These are phyloP conservation scores for Fistularia tabacaria DNA, from an alignment of 2,797 vertebrate species.

Conservation along the genomic window DNA sequence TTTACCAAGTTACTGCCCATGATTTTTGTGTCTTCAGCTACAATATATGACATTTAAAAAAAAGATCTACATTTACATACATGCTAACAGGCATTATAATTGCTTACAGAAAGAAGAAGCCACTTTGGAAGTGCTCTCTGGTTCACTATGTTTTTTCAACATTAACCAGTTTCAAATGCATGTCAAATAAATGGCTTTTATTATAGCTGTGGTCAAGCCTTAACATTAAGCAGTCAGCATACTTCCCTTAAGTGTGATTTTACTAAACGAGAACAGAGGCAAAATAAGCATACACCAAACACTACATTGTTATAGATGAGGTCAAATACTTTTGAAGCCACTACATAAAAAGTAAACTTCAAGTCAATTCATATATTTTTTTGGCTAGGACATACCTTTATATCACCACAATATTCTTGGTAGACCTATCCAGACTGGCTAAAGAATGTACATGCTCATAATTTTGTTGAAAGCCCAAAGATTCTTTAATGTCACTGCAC, in stretches of 20 bases:
- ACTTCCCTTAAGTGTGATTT: neutral
- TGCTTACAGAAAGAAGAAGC: too few species aligned
- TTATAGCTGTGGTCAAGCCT: constrained; percentile 32
- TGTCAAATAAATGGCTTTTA: constrained; percentile 22
- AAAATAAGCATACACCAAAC: constrained; percentile 9
- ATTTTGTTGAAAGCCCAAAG: constrained; percentile 49
- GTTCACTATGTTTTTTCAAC: constrained; percentile 31
- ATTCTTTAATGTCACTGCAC: constrained; percentile 61
- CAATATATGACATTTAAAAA: too few species aligned
- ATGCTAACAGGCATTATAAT: too few species aligned
- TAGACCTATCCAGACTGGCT: constrained; percentile 15
- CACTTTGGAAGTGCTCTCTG: constrained; percentile 38
- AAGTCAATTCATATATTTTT: constrained; percentile 28
- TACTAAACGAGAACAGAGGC: too few species aligned
- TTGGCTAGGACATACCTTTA: constrained; percentile 29
- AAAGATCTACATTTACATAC: too few species aligned
- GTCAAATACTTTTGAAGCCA: constrained; percentile 10
- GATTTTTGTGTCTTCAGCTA: too few species aligned
- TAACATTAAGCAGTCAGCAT: constrained; percentile 12
- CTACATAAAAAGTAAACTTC: constrained; percentile 6
- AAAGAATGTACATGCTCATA: constrained; percentile 21
- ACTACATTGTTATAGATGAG: constrained; percentile 1
- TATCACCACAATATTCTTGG: constrained; percentile 58
- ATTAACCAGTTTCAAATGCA: constrained; percentile 34
- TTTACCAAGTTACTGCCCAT: too few species aligned